Evolutionary conservation across 2,797 vertebrate genomes (phyloP), one percentile per base, ranked within the genome.

Genomic region (Mormyrops attenuatus): DNA sequence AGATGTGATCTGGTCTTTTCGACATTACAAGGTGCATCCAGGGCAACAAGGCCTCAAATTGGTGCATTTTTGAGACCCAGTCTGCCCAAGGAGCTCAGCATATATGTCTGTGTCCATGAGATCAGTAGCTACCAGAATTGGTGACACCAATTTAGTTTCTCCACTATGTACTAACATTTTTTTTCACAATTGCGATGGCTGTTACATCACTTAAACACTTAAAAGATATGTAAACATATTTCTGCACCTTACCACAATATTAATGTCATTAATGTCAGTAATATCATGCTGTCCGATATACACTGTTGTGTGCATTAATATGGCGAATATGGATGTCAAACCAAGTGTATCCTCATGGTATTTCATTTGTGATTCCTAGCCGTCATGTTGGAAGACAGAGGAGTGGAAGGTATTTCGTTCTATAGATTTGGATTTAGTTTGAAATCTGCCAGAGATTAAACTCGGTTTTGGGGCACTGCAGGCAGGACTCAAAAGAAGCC

Each of bases 41-140:
- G 49, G 85, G 38, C 13, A 57, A 86, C 49, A 52, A 86, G 44
- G n/a, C 11, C 50, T 86, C 85, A 55, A 13, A 20, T 55, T 55
- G 20, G 88, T n/a, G 93, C 92, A 92, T 93, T 92, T 89, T 90
- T 91, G 89, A 86, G 88, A 91, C 89, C 89, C 88, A 92, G 90
- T 92, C 91, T 91, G 92, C 26, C 20, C 5, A 90, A 89, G 17
- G 90, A 87, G 38, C 34, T 41, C 90, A 66, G 80, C 17, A 60
- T 22, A 49, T 88, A 15, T 30, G 38, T 38, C 5, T 69, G 60
- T 20, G 41, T 85, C 49, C 92, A 93, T 88, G 90, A 50, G 20
- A 13, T 44, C 80, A 47, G 41, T 9, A n/a, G 7, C 82, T 50
- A 50, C 41, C 44, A 85, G 44, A 85, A 22, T 26, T 44, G 41